These are phyloP conservation scores for Esox niger DNA, from an alignment of 2,113 vertebrate species.

Conservation along the genomic window DNA sequence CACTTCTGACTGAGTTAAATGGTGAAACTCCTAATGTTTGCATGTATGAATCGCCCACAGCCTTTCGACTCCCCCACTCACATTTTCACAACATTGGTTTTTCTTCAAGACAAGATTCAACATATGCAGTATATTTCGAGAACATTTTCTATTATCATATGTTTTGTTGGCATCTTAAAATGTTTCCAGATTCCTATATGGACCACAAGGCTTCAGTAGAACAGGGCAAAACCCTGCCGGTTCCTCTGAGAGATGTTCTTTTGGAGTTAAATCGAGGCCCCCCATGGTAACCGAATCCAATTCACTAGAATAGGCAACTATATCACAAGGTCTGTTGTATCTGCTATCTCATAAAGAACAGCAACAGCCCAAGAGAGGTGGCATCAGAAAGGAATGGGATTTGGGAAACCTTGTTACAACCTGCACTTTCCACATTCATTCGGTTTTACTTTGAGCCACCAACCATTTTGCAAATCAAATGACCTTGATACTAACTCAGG, in stretches of 20 bases:
- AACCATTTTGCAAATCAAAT: too few species aligned
- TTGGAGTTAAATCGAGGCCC: conserved; percentile 23
- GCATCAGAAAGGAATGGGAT: neutral
- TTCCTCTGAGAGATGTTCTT: conserved; percentile 30
- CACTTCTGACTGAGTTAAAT: too few species aligned
- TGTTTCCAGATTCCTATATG: conserved; percentile 12
- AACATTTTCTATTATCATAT: too few species aligned
- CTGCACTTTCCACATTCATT: neutral
- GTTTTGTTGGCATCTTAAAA: too few species aligned
- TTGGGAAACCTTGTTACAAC: neutral
- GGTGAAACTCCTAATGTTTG: too few species aligned
- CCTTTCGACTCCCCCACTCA: too few species aligned
- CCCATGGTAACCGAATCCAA: conserved; percentile 37
- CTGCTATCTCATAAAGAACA: neutral
- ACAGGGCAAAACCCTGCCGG: conserved; percentile 30
- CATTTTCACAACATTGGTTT: too few species aligned
- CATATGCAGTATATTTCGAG: too few species aligned
- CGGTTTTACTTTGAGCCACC: too few species aligned
- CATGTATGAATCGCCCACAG: too few species aligned
- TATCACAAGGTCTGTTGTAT: neutral
- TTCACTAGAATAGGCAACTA: conserved; percentile 6
- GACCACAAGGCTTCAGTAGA: conserved; percentile 41
- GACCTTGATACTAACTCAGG: too few species aligned
- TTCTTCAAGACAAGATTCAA: too few species aligned
- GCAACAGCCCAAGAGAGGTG: neutral